phyloP scores from a whole-genome alignment of 2,113 vertebrate genomes.

The Nipponia nippon region DNA sequence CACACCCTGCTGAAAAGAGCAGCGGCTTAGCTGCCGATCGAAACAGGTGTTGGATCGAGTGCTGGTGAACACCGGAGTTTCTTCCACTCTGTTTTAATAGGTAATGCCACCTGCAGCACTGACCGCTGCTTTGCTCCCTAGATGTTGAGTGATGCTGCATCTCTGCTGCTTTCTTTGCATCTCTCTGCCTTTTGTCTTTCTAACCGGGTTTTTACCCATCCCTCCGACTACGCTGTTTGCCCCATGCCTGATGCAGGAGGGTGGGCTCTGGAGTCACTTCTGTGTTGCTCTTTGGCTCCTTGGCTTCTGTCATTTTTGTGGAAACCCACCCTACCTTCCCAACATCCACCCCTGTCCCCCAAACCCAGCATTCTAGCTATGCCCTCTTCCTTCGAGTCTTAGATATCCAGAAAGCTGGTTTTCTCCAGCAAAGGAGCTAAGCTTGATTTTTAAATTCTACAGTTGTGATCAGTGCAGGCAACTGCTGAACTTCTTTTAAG shows the following conservation, averaged over 20 bases:
- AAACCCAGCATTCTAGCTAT: background rate
- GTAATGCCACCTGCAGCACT: background rate
- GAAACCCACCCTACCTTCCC: background rate
- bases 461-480: background rate
- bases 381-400: background rate
- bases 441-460: background rate
- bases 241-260: background rate
- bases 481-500: background rate
- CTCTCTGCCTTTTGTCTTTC: background rate
- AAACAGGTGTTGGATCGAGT: background rate
- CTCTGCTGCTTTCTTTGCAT: background rate
- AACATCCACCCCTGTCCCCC: background rate
- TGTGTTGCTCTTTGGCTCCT: background rate
- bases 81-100: background rate
- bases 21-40: accelerated
- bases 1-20: background rate
- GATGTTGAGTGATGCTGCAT: accelerated
- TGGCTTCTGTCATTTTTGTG: background rate
- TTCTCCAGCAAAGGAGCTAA: background rate
- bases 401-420: background rate
- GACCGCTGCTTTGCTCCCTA: background rate
- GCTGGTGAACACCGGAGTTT: background rate
- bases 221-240: background rate
- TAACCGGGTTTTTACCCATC: background rate
- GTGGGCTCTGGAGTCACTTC: background rate